Base-by-base conservation (phyloP, 2,797 vertebrate species). In the Rhyacichthys aspro region DNA sequence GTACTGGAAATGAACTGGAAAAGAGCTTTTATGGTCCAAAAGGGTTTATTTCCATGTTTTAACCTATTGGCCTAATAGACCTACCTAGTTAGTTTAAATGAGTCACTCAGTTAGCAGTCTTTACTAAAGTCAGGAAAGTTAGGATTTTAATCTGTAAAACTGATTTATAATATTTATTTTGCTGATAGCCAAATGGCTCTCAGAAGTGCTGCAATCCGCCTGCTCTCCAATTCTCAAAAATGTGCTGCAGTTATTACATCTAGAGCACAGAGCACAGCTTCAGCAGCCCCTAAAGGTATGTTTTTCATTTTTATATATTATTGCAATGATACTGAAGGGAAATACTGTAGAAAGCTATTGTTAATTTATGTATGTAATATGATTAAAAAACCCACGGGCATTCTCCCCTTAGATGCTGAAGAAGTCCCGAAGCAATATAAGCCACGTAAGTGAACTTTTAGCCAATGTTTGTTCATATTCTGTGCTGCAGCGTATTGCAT, bases 201-300 rank as follows among this genome's bases (percentile, higher is more conserved):
- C 56, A 87, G 90, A 76, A 73, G 84, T 56, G 66, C 72, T 11
- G 58, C 76, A 42, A 57, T 74, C 34, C 76, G 81, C 55, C 79
- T 94, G 10, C 73, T 94, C 16, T 67, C 70, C 43, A 83, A 54
- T 59, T 75, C 85, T 11, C 82, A 81, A 10, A 90, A 80, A 75
- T 86, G 85, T 75, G 63, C 72, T 15, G 34, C 78, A 7, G 58
- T 84, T 0, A 23, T 74, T 28, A 67, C 50, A 0, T 71, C 67
- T 45, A 89, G 91, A 81, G 67, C 88, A 4, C 93, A 93, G 82
- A 81, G 90, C 45, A 91, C 90, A 5, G 70, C 66, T 8, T 81
- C 84, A 32, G 55, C 82, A 15, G 50, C 64, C 1, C 43, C 50
- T 14, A 62, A 49, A 73, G 86, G 89, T 91, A 67, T 11, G 3